These are phyloP conservation scores for Tangara arthus DNA, from an alignment of 2,797 vertebrate species.

Conservation along the genomic window DNA sequence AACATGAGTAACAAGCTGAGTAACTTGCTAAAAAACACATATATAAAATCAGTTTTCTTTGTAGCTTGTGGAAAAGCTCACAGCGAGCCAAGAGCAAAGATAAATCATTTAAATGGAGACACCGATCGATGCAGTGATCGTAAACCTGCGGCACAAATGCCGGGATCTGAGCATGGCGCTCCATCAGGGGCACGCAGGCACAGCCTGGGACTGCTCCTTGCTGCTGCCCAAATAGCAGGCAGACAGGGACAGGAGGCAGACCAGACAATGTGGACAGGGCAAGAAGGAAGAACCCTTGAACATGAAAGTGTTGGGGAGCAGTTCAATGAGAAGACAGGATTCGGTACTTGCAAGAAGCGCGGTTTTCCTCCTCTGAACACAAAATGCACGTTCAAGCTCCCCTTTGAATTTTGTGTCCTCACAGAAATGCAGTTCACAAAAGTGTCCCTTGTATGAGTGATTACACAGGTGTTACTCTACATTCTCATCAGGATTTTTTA, in stretches of 20 bases:
- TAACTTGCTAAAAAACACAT: neutral
- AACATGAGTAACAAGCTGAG: neutral
- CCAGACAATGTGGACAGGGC: neutral
- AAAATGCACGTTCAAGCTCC: neutral
- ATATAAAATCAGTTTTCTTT: neutral
- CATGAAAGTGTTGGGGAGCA: neutral
- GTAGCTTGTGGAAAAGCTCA: neutral
- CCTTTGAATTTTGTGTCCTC: neutral
- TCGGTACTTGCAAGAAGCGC: neutral
- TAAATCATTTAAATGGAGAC: neutral
- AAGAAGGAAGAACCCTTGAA: neutral
- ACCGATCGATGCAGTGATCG: accelerated
- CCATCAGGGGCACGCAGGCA: neutral
- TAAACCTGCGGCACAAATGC: neutral
- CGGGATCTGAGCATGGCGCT: neutral
- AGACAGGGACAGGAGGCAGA: neutral
- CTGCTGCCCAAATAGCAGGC: neutral
- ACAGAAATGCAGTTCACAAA: neutral
- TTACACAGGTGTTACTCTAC: neutral
- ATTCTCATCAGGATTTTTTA: neutral
- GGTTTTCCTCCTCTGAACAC: neutral
- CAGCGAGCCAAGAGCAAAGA: neutral
- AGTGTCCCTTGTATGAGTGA: neutral
- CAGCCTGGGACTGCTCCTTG: neutral
- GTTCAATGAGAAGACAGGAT: neutral